These are phyloP conservation scores for Pyrgilauda ruficollis DNA, from an alignment of 2,113 vertebrate genomes.

Conservation along the genomic window DNA sequence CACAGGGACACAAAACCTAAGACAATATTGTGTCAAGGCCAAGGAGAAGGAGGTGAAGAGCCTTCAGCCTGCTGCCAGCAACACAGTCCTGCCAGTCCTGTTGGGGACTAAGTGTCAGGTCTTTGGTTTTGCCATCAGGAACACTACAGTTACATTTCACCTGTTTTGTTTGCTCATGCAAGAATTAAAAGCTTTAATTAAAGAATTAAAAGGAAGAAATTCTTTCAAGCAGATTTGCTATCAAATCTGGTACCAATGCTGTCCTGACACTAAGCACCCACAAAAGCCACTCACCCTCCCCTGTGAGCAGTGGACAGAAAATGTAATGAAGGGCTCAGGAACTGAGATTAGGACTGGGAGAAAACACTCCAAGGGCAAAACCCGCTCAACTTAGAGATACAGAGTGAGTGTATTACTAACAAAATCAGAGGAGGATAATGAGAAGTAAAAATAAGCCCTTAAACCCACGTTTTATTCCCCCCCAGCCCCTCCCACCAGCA, in stretches of 20 bases:
- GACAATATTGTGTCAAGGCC: neutral
- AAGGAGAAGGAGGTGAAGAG: neutral
- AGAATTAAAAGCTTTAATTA: neutral
- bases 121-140: accelerated
- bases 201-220: neutral
- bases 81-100: no score
- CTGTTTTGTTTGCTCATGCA: neutral
- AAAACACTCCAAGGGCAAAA: neutral
- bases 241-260: neutral
- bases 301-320: neutral
- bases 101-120: accelerated
- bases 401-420: neutral
- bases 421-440: neutral
- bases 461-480: neutral
- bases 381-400: neutral
- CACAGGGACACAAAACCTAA: neutral
- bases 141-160: neutral
- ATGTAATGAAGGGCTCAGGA: neutral
- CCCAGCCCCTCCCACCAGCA: accelerated
- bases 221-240: neutral
- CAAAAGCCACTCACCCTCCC: neutral
- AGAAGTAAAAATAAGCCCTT: neutral
- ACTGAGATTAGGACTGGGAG: neutral
- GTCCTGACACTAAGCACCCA: no score
- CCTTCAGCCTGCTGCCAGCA: neutral